Conservation (phyloP, 64 coral and sea anemone genomes). For the Stichodactyla helianthus region DNA sequence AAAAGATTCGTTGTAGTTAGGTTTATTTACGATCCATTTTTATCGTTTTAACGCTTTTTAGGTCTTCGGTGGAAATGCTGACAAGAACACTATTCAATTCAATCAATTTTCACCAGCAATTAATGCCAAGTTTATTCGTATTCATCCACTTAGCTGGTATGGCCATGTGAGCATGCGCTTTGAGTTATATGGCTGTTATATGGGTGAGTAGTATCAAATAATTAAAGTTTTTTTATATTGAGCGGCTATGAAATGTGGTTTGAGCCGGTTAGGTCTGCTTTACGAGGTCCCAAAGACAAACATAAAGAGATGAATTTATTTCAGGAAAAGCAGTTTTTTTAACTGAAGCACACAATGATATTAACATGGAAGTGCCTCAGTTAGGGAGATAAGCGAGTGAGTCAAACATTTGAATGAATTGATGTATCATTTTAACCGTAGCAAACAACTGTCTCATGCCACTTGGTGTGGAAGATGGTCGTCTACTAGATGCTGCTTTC, state of each 20-base stretch:
- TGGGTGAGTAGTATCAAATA: background rate
- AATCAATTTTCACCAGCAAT: constrained; percentile 6
- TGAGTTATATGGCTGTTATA: constrained; percentile 8
- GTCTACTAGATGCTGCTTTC: background rate
- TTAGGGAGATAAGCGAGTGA: too few relatives aligned
- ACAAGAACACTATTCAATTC: background rate
- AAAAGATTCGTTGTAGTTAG: too few relatives aligned
- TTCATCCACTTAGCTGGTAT: background rate
- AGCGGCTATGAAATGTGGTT: too few relatives aligned
- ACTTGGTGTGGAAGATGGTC: constrained; percentile 13
- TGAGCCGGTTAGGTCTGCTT: too few relatives aligned
- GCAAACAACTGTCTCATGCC: background rate
- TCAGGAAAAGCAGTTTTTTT: too few relatives aligned
- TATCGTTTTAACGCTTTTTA: background rate
- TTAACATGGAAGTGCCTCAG: too few relatives aligned
- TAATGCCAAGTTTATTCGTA: background rate
- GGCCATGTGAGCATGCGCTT: background rate
- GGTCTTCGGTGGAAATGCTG: background rate
- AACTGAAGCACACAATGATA: too few relatives aligned
- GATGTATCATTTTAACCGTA: background rate
- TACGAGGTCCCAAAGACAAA: too few relatives aligned
- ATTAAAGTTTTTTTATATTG: too few relatives aligned
- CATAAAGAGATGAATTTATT: too few relatives aligned
- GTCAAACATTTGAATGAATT: too few relatives aligned
- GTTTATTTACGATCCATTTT: too few relatives aligned